Conservation (phyloP, 2,797 vertebrate species). For the Anguilla anguilla region DNA sequence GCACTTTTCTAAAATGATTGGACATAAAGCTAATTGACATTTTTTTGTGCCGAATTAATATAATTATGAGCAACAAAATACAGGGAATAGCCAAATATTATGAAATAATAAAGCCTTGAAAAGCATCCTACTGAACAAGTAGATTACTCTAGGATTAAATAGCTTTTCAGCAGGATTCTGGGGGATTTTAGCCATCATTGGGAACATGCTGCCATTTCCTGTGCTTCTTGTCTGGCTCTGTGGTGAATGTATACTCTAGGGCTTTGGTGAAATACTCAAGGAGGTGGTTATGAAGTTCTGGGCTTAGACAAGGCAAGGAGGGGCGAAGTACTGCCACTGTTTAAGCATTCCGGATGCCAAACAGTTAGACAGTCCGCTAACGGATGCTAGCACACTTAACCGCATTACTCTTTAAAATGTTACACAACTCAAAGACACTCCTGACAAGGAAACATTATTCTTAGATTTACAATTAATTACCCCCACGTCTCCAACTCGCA, state of each 20-base stretch:
- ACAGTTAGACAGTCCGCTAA: constrained; percentile 89
- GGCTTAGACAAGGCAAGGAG: constrained; percentile 1
- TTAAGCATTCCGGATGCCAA: constrained; percentile 80
- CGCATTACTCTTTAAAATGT: constrained; percentile 89
- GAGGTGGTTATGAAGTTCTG: neutral
- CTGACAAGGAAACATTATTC: constrained; percentile 98
- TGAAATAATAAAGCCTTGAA: neutral
- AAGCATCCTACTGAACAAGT: neutral
- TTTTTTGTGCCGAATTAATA: neutral
- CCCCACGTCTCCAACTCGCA: constrained; percentile 91
- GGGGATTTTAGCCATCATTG: neutral
- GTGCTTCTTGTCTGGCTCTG: neutral
- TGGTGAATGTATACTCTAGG: neutral
- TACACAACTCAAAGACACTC: constrained; percentile 89
- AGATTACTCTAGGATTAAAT: neutral
- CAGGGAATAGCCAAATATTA: neutral
- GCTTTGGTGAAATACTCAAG: constrained; percentile 2
- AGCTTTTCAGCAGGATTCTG: neutral
- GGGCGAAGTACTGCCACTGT: constrained; percentile 3
- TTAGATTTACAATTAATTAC: constrained; percentile 98
- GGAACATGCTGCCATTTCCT: neutral
- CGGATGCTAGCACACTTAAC: constrained; percentile 87
- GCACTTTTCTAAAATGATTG: neutral
- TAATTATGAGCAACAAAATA: neutral
- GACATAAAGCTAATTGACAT: neutral